These are phyloP conservation scores for Phoxinus phoxinus DNA, from an alignment of 2,113 vertebrate species.

Conservation along the genomic window DNA sequence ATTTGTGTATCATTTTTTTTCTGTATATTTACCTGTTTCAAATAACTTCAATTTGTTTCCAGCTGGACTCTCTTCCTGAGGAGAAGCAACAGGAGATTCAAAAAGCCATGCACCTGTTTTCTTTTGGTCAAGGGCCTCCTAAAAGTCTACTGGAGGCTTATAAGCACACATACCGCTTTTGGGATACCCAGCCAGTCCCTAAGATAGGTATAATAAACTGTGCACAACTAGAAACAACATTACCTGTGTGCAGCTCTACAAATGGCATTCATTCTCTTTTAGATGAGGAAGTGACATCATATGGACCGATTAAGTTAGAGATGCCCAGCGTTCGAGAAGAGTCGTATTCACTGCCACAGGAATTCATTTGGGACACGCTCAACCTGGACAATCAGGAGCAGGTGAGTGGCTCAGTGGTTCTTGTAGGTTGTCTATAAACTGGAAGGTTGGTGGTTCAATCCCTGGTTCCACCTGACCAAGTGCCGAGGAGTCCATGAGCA, in stretches of 20 bases:
- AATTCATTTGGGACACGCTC: constrained; percentile 92
- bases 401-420: too few species aligned
- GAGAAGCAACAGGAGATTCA: constrained; percentile 97
- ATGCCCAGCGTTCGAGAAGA: constrained; percentile 83
- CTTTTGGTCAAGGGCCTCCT: constrained; percentile 85
- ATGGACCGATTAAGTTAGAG: constrained; percentile 84
- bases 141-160: constrained; percentile 92
- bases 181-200: constrained; percentile 95
- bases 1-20: too few species aligned
- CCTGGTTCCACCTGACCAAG: too few species aligned
- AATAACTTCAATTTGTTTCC: neutral
- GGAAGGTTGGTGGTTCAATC: too few species aligned
- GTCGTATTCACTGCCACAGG: constrained; percentile 88
- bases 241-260: neutral
- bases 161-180: constrained; percentile 90
- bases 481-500: too few species aligned
- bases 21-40: neutral
- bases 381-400: constrained; percentile 83
- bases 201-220: constrained; percentile 80
- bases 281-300: constrained; percentile 85
- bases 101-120: constrained; percentile 95
- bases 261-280: constrained; percentile 24
- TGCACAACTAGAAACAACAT: neutral
- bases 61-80: constrained; percentile 90
- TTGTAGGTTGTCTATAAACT: too few species aligned